Conservation (phyloP, 2,797 vertebrate genomes). For the Hafferia zeledoni region DNA sequence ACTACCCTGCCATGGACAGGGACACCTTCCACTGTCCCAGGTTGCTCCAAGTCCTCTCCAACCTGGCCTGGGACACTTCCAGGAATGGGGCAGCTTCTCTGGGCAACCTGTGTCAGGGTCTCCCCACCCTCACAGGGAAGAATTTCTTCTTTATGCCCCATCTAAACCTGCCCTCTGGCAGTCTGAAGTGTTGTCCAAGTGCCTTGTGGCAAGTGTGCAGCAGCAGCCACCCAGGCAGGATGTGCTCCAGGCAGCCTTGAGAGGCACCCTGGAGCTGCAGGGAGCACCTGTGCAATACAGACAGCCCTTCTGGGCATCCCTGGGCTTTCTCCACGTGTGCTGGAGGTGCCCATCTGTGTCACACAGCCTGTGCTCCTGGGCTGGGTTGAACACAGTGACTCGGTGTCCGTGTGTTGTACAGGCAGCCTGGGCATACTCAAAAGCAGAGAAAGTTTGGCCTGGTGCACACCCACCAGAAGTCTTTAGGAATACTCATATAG, state of each 20-base stretch:
- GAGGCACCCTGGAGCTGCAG: background rate
- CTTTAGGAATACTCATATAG: background rate
- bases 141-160: background rate
- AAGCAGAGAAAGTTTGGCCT: background rate
- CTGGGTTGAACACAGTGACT: background rate
- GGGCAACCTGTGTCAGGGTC: background rate
- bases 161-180: background rate
- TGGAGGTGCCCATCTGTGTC: background rate
- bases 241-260: background rate
- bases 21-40: background rate
- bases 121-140: background rate
- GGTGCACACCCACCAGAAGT: rapidly evolving
- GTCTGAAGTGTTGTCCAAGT: background rate
- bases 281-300: background rate
- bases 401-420: rapidly evolving
- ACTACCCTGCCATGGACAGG: background rate
- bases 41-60: background rate
- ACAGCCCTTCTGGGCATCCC: background rate
- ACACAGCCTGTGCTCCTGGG: background rate
- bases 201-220: background rate
- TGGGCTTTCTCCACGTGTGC: background rate
- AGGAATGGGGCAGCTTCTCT: background rate
- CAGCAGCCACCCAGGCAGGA: background rate
- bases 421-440: too few relatives aligned
- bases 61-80: background rate